Percentiles rank a stretch among this genome's conserved stretches.
Conservation (phyloP, 2,888 invertebrate genomes). For the Melanchra persicariae region DNA sequence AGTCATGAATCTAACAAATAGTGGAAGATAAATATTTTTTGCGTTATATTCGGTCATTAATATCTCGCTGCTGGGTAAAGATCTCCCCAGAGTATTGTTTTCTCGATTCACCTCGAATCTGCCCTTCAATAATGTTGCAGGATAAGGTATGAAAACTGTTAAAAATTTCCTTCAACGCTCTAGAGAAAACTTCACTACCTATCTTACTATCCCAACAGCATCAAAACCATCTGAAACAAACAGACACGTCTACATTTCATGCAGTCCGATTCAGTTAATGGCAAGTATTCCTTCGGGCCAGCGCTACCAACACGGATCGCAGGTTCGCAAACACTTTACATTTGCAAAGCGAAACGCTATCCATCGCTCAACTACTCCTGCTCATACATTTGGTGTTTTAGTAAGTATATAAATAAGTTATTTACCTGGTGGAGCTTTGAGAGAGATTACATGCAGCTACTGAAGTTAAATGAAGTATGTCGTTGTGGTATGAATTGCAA, state of each 20-base stretch:
- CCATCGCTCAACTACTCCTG: slow-evolving; percentile 46
- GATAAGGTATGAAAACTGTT: not conserved
- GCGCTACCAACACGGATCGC: slow-evolving; percentile 51
- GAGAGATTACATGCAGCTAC: not conserved
- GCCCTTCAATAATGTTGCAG: no score
- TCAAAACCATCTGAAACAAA: slow-evolving; percentile 30
- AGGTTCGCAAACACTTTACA: slow-evolving; percentile 53
- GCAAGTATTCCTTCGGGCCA: slow-evolving; percentile 61
- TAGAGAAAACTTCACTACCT: not conserved
- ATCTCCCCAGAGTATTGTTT: no score
- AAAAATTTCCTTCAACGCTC: not conserved
- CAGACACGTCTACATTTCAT: slow-evolving; percentile 37
- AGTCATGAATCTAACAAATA: no score
- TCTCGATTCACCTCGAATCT: no score
- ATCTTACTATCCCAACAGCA: not conserved
- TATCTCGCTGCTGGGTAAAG: no score
- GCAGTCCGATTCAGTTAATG: slow-evolving; percentile 47
- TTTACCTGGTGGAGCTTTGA: slow-evolving; percentile 26
- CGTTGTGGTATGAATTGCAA: not conserved
- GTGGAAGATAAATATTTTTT: no score
- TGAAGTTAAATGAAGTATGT: not conserved
- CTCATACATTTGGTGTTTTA: slow-evolving; percentile 39
- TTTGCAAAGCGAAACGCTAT: slow-evolving; percentile 57
- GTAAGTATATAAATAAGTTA: slow-evolving; percentile 46
- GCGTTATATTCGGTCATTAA: no score